Evolutionary conservation across 1,140 invertebrate genomes (phyloP), one percentile per base, ranked within the genome.

Genomic region (Epicauta chinensis): DNA sequence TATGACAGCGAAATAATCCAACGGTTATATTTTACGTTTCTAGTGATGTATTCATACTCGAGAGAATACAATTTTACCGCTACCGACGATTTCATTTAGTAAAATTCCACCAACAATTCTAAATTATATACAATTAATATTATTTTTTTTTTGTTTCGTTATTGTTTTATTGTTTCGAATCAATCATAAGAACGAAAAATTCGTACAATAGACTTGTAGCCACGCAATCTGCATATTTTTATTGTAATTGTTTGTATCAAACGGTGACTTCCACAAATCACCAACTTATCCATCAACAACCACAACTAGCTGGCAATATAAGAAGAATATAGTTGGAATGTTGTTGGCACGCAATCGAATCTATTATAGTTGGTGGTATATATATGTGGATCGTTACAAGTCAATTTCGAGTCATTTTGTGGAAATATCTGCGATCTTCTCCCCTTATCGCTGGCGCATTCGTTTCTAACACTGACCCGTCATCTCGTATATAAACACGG

Each of bases 331-430:
- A 23, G 7, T 3, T 5, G 23, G 23, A 23, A 47, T 53, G 34
- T 47, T 39, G 45, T 29, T 41, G 40, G 44, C 51, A 53, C 51
- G 51, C 51, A 46, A 53, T 23, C 51, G 36, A 53, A 46, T 46
- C 39, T 39, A 31, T 38, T n/a, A 34, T 34, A 34, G 23, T 23
- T 7, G 23, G 23, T 23, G n/a, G n/a, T n/a, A n/a, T n/a, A n/a
- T n/a, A 23, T 23, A 23, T 23, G 23, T 55, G 53, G n/a, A 51
- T 55, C 53, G 53, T 55, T 55, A 55, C 53, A 47, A 55, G 47
- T 55, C 53, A 55, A 55, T 55, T 55, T 55, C 40, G 41, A 55
- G 32, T 50, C 53, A 55, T 47, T 55, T 55, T 51, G 53, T 36
- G 53, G 53, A 48, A 55, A 55, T 44, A 53, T 53, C 51, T 44